A percentile compares a stretch with the other conserved stretches of the same genome.
Evolutionary conservation across 2,888 invertebrate genomes (phyloP).

Genomic region (Diarsia mendica): DNA sequence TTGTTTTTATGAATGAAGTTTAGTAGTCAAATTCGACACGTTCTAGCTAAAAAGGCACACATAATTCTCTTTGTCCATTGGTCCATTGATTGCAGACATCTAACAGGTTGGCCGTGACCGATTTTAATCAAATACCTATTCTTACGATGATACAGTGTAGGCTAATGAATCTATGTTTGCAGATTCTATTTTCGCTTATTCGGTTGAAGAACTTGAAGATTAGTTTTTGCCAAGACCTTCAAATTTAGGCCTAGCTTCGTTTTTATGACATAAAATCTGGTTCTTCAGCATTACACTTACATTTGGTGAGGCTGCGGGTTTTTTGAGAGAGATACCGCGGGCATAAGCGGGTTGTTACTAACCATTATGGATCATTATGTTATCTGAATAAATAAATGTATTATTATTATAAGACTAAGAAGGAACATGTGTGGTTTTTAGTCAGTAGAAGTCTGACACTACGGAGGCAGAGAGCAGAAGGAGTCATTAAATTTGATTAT

Average conservation of each 20-base stretch:
- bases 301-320: no score
- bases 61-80: slow-evolving; percentile 43
- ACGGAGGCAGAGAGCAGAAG: no score
- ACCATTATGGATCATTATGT: no score
- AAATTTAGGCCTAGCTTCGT: slow-evolving; percentile 37
- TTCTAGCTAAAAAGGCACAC: slow-evolving; percentile 36
- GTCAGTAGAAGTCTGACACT: no score
- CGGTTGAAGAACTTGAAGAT: slow-evolving; percentile 37
- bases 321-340: no score
- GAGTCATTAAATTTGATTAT: no score
- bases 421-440: no score
- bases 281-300: not conserved
- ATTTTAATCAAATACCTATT: slow-evolving; percentile 58
- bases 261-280: no score
- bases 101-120: slow-evolving; percentile 71
- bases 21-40: slow-evolving; percentile 26
- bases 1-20: slow-evolving; percentile 47
- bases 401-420: no score
- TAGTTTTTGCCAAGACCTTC: slow-evolving; percentile 39
- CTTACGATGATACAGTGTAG: slow-evolving; percentile 49
- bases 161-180: slow-evolving; percentile 59
- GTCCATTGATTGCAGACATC: slow-evolving; percentile 50
- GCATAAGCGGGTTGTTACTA: no score
- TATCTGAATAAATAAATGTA: no score
- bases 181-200: slow-evolving; percentile 46